phyloP scores from a whole-genome alignment of 2,797 vertebrate species.

The Eurystomus glaucurus region DNA sequence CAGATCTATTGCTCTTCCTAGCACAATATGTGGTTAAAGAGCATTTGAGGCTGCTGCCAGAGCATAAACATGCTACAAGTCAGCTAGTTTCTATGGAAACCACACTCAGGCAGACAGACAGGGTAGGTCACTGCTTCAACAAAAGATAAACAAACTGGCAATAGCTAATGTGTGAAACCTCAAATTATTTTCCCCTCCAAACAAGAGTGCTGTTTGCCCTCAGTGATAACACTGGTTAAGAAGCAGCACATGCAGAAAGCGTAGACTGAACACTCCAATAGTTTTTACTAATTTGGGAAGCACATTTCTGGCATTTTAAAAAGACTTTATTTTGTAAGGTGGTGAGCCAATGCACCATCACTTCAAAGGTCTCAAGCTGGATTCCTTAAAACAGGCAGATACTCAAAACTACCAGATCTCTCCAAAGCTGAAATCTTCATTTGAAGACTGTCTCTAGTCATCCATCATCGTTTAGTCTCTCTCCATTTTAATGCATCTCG shows the following conservation, averaged over 20 bases:
- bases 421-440: background rate
- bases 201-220: background rate
- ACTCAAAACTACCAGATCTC: background rate
- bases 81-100: constrained; percentile 20
- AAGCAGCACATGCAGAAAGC: background rate
- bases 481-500: background rate
- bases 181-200: background rate
- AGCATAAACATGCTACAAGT: background rate
- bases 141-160: background rate
- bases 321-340: background rate
- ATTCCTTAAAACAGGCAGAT: background rate
- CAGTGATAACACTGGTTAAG: background rate
- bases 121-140: background rate
- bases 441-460: background rate
- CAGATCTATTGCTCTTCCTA: background rate
- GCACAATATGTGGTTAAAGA: background rate
- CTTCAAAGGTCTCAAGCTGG: background rate
- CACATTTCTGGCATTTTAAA: background rate
- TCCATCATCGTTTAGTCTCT: background rate
- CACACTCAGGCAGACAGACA: background rate
- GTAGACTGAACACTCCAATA: fast-evolving
- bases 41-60: background rate
- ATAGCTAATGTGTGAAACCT: background rate
- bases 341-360: background rate
- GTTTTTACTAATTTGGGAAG: background rate